Evolutionary conservation across 2,888 invertebrate species (phyloP).

Genomic region (Protophormia terraenovae): DNA sequence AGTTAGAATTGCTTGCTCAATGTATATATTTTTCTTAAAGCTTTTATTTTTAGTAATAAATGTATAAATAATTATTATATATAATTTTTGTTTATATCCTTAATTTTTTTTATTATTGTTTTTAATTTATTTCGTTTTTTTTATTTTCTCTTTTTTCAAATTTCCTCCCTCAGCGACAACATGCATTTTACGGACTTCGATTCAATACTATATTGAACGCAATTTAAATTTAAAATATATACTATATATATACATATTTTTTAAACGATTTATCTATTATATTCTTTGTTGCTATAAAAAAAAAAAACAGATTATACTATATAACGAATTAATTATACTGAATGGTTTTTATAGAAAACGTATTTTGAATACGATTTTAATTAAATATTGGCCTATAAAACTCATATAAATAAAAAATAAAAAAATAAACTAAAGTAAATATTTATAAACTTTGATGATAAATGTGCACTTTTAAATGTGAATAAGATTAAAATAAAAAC

Average conservation of each 20-base stretch:
- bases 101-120: slow-evolving; percentile 25
- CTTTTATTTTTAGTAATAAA: not conserved
- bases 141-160: slow-evolving; percentile 64
- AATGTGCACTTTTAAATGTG: slow-evolving; percentile 57
- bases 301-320: not conserved
- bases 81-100: not conserved
- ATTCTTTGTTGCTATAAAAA: slow-evolving; percentile 59
- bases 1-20: not conserved
- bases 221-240: slow-evolving; percentile 49
- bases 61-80: not conserved
- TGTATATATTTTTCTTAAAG: not conserved
- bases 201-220: slow-evolving; percentile 67
- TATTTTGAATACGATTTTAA: slow-evolving; percentile 61
- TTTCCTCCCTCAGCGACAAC: slow-evolving; percentile 73
- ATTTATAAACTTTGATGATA: slow-evolving; percentile 35
- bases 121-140: slow-evolving; percentile 43
- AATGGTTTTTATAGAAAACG: slow-evolving; percentile 21
- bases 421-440: slow-evolving; percentile 22
- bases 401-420: not conserved
- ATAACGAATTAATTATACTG: slow-evolving; percentile 21
- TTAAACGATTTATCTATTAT: slow-evolving; percentile 50
- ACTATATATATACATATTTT: slow-evolving; percentile 42
- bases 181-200: slow-evolving; percentile 76
- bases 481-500: slow-evolving; percentile 3
- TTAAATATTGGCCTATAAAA: not conserved